Percentiles rank a stretch among this genome's conserved stretches.
Evolutionary conservation across 1,140 invertebrate genomes (phyloP).

Genomic region (Pseudachorutes palmiensis): DNA sequence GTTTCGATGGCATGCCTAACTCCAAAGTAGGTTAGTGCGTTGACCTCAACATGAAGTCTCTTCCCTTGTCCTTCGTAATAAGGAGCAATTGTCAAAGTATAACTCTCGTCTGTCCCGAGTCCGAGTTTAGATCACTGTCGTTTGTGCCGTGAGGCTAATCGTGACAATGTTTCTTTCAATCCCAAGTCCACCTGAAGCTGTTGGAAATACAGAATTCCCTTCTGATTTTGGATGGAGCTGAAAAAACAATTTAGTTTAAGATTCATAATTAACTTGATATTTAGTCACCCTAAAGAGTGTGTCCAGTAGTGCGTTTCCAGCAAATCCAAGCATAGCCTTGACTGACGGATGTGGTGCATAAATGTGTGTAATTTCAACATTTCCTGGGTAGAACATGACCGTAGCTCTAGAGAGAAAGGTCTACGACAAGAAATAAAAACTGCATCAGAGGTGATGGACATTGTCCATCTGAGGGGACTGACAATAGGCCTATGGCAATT

Average conservation of each 20-base stretch:
- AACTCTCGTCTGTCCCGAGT: constrained; percentile 60
- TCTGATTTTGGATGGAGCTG: constrained; percentile 38
- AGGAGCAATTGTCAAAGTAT: constrained; percentile 49
- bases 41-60: constrained; percentile 52
- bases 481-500: neutral
- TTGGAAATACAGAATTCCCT: constrained; percentile 25
- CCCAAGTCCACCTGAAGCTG: constrained; percentile 16
- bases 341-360: constrained; percentile 26
- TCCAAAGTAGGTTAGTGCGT: constrained; percentile 60
- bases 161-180: constrained; percentile 31
- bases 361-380: constrained; percentile 34
- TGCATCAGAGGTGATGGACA: constrained; percentile 1
- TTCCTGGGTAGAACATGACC: constrained; percentile 33
- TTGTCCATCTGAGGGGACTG: neutral
- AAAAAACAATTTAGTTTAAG: neutral
- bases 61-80: constrained; percentile 24
- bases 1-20: constrained; percentile 67
- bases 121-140: constrained; percentile 43
- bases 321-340: constrained; percentile 36
- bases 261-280: neutral
- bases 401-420: neutral
- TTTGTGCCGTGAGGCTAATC: constrained; percentile 28
- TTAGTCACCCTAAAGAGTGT: constrained; percentile 31
- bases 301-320: constrained; percentile 36
- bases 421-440: constrained; percentile 6